These are phyloP conservation scores for Scaptomyza caliginosa DNA, from an alignment of 2,888 invertebrate genomes.

Conservation along the genomic window DNA sequence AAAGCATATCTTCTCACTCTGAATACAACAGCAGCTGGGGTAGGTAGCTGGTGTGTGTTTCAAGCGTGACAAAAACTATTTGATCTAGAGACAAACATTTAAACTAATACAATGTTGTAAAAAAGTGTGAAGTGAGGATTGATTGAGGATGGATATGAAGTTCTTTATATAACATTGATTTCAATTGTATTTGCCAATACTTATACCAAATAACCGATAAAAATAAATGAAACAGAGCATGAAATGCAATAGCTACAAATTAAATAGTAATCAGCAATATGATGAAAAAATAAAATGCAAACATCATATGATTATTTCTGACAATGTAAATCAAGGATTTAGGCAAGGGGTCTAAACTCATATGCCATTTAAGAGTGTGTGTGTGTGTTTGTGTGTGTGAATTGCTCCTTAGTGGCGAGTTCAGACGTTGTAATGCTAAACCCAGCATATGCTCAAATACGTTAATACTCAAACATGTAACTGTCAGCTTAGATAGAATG, in stretches of 20 bases:
- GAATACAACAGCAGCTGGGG: neutral
- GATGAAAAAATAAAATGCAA: conserved; percentile 5
- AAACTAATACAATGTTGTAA: conserved; percentile 1
- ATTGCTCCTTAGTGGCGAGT: conserved; percentile 42
- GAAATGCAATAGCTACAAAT: conserved; percentile 19
- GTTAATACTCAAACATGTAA: neutral
- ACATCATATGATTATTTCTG: conserved; percentile 14
- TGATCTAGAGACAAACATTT: neutral
- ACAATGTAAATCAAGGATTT: conserved; percentile 26
- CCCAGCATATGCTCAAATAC: conserved; percentile 60
- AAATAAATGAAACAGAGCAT: neutral
- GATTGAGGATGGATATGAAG: too few relatives aligned
- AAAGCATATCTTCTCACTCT: conserved; percentile 47
- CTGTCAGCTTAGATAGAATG: neutral
- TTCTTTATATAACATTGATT: neutral
- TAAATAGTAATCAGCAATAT: conserved; percentile 6
- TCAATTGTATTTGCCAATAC: neutral
- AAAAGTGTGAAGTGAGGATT: neutral
- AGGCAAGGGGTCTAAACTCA: neutral
- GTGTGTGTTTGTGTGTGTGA: conserved; percentile 13
- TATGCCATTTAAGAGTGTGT: conserved; percentile 1
- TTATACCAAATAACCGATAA: neutral
- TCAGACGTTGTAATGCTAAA: conserved; percentile 42
- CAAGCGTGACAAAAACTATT: conserved; percentile 42
- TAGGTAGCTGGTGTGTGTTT: neutral